Percentiles rank a stretch among this genome's conserved stretches.
Conservation (phyloP, 2,797 vertebrate species). For the Propithecus deckenii region DNA sequence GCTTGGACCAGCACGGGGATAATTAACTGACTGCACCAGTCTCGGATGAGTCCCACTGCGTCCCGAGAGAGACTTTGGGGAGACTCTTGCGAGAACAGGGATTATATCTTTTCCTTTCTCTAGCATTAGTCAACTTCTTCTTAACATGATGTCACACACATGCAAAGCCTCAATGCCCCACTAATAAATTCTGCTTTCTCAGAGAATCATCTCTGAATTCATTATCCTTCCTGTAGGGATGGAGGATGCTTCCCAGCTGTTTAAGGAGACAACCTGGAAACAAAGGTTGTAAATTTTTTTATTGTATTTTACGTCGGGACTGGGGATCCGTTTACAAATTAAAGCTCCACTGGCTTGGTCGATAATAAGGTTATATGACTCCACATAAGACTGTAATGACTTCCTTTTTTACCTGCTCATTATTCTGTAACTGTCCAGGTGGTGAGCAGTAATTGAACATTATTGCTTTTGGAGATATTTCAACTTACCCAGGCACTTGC, state of each 20-base stretch:
- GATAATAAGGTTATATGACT: constrained; percentile 51
- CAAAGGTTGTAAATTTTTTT: background rate
- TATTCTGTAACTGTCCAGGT: background rate
- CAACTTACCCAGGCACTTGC: background rate
- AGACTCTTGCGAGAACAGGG: background rate
- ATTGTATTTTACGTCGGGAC: constrained; percentile 33
- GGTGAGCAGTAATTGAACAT: background rate
- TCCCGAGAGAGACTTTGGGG: background rate
- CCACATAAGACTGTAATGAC: background rate
- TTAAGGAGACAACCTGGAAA: constrained; percentile 4
- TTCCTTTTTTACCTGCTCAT: constrained; percentile 31
- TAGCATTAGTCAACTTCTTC: constrained; percentile 23
- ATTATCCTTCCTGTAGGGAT: background rate
- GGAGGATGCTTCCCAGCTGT: background rate
- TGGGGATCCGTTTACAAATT: constrained; percentile 41
- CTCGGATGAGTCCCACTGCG: background rate
- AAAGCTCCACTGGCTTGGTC: background rate
- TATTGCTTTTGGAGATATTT: constrained; percentile 14
- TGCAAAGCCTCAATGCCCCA: background rate
- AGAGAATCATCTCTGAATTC: background rate
- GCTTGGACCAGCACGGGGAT: background rate
- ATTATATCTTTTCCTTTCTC: constrained; percentile 14
- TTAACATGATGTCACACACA: background rate
- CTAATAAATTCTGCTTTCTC: background rate
- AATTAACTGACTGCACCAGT: background rate